Evolutionary conservation across 2,888 invertebrate species (phyloP), one percentile per base, ranked within the genome.

Genomic region (Deroplatys truncata): DNA sequence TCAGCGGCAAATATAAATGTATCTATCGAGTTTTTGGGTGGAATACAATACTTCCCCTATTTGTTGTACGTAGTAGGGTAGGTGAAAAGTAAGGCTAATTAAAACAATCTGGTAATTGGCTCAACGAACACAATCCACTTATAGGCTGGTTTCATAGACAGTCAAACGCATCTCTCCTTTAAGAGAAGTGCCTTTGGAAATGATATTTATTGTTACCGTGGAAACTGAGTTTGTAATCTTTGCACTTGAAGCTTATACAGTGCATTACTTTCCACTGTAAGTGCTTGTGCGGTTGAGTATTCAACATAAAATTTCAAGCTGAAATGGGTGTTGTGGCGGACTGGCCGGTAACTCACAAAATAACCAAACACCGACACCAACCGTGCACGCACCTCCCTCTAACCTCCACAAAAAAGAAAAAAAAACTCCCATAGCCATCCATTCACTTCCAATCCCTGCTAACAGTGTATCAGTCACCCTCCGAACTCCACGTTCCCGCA

Each of bases 391-490:
- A 72, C 56, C 56, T 72, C 56, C 20, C 82, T 87, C 43, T n/a
- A 25, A 15, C 15, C 16, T 25, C 25, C 84, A 16, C 87, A 82
- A 72, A 72, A 72, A 72, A 72, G 25, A 72, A 72, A 72, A n/a
- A n/a, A 72, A 72, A 72, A 72, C 56, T 16, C 56, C 56, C 56
- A 72, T 72, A 72, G 82, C 87, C 83, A 83, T 87, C 87, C 83
- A 87, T 87, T 83, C 87, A 87, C 87, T 87, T 87, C 83, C 87
- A 87, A 83, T 87, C 87, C 87, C 87, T 35, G 87, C 87, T 35
- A 87, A 87, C 87, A 87, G 87, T 87, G 87, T 87, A 87, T 87
- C 87, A 87, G 83, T 87, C 87, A 87, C 87, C 29, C 84, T 35
- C 84, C 31, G 31, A 28, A 56, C 82, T 56, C 56, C 86, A 3